phyloP scores from a whole-genome alignment of 2,888 invertebrate species.

The Rhimphoctona megacephalus region DNA sequence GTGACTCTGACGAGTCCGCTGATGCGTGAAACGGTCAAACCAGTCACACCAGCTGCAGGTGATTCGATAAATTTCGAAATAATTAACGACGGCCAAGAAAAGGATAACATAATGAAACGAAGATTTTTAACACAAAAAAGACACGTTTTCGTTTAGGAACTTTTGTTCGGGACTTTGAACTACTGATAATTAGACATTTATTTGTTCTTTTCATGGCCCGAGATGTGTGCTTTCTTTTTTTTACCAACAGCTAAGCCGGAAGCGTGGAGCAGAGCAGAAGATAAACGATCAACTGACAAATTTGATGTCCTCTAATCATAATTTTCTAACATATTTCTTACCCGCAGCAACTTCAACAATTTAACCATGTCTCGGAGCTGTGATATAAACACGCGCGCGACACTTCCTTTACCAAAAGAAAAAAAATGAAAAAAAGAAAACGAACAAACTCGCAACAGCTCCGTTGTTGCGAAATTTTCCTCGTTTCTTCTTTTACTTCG shows the following conservation, averaged over 20 bases:
- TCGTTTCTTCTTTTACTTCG: conserved; percentile 61
- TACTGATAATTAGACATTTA: conserved; percentile 67
- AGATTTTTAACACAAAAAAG: conserved; percentile 17
- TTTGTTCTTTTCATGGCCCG: conserved; percentile 85
- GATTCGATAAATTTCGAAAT: conserved; percentile 73
- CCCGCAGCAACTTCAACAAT: conserved; percentile 77
- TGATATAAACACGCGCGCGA: conserved; percentile 58
- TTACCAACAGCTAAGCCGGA: conserved; percentile 64
- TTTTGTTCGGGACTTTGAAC: conserved; percentile 41
- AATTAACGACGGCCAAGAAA: conserved; percentile 82
- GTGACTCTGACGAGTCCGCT: conserved; percentile 97
- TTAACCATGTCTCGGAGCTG: conserved; percentile 77
- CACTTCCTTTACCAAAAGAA: conserved; percentile 63
- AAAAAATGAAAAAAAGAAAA: conserved; percentile 46
- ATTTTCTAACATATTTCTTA: conserved; percentile 77
- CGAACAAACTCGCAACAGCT: conserved; percentile 69
- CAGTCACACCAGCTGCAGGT: conserved; percentile 79
- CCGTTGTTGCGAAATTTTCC: conserved; percentile 44
- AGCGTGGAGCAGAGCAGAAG: conserved; percentile 77
- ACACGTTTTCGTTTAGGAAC: conserved; percentile 42
- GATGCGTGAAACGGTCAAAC: conserved; percentile 90
- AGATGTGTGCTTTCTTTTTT: conserved; percentile 67
- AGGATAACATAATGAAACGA: conserved; percentile 77
- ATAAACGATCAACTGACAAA: conserved; percentile 74
- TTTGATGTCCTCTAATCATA: neutral